A percentile compares a stretch with the other conserved stretches of the same genome.
Conservation (phyloP, 2,113 vertebrate genomes). For the Chinchilla lanigera region DNA sequence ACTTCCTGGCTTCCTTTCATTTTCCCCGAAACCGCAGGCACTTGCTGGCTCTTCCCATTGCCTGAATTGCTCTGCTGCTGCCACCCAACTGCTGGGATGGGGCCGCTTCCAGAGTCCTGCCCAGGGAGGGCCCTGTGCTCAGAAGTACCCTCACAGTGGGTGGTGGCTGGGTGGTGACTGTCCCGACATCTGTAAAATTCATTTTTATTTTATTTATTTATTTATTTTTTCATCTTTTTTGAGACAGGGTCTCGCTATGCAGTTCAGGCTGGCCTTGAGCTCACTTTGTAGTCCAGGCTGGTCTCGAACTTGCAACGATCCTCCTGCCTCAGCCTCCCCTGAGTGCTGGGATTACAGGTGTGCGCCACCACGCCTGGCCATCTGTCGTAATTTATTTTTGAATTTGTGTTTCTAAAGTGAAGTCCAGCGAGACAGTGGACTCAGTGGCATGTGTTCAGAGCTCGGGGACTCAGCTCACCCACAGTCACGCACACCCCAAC, state of each 20-base stretch:
- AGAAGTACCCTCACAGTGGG: too few species aligned
- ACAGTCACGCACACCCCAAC: rapidly evolving
- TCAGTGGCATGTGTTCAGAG: rapidly evolving
- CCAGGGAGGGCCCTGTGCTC: background rate
- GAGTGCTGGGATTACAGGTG: too few species aligned
- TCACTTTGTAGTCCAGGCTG: too few species aligned
- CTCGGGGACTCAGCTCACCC: background rate
- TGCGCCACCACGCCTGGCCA: too few species aligned
- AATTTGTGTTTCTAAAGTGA: background rate
- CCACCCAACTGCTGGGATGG: background rate
- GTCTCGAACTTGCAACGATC: too few species aligned
- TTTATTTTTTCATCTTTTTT: too few species aligned
- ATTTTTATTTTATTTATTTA: too few species aligned
- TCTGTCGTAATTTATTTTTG: background rate
- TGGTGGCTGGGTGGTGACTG: background rate
- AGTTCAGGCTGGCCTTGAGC: too few species aligned
- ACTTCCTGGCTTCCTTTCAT: background rate
- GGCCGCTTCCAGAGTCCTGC: background rate
- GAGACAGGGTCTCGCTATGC: too few species aligned
- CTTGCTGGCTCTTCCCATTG: background rate
- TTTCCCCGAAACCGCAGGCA: background rate
- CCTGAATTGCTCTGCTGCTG: background rate
- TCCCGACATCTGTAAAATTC: background rate
- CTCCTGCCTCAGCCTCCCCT: too few species aligned
- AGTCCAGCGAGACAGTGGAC: background rate